Conservation (phyloP, 2,797 vertebrate species). For the Eospalax fontanierii region DNA sequence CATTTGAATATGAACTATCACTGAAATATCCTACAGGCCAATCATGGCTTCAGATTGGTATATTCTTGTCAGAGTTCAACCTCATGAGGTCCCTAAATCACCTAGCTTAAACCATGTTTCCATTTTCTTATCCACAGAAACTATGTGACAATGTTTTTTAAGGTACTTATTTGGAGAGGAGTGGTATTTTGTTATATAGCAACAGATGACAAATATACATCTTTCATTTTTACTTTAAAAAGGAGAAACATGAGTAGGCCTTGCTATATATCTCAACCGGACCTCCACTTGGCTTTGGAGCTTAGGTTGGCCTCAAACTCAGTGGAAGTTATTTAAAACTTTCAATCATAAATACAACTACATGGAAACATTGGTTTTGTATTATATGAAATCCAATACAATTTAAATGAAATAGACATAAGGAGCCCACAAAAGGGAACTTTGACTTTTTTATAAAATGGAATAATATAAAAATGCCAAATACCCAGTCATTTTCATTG, state of each 20-base stretch:
- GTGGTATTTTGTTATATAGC: not conserved
- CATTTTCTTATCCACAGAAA: not conserved
- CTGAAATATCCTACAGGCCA: not conserved
- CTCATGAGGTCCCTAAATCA: not conserved
- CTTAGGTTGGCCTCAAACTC: not conserved
- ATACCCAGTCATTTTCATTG: slow-evolving; percentile 27
- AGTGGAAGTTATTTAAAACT: slow-evolving; percentile 37
- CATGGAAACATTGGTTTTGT: slow-evolving; percentile 63
- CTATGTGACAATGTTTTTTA: not conserved
- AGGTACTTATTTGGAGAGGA: not conserved
- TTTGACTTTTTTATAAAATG: slow-evolving; percentile 68
- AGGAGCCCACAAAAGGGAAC: slow-evolving; percentile 13
- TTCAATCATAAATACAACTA: slow-evolving; percentile 48
- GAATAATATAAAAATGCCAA: slow-evolving; percentile 28
- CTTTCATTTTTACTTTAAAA: not conserved
- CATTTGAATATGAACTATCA: not conserved
- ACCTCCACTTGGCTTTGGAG: not conserved
- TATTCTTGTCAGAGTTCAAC: not conserved
- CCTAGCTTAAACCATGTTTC: not conserved
- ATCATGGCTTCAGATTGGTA: not conserved
- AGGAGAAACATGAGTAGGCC: not conserved
- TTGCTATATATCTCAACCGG: not conserved
- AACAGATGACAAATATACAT: not conserved
- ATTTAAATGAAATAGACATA: slow-evolving; percentile 47
- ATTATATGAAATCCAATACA: slow-evolving; percentile 22